Conservation (phyloP, 2,888 invertebrate genomes). For the Ormyrus thymus region DNA sequence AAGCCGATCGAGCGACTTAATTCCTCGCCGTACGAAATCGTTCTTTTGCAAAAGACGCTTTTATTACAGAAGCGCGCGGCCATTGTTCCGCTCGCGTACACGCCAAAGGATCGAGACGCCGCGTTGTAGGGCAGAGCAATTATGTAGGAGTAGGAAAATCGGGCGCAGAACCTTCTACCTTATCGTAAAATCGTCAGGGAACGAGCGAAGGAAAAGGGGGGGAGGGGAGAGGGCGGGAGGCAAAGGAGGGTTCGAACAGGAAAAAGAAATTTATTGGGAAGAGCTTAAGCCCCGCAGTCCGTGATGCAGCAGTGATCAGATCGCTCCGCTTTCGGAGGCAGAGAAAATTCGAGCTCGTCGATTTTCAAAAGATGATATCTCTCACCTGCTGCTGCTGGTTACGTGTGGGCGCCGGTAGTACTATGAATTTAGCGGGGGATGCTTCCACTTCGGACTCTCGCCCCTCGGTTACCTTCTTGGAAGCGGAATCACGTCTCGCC, state of each 20-base stretch:
- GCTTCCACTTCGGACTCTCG: neutral
- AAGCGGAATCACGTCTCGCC: slow-evolving; percentile 50
- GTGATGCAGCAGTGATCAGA: slow-evolving; percentile 37
- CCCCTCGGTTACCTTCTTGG: neutral
- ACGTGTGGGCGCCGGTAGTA: slow-evolving; percentile 8
- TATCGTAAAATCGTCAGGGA: neutral
- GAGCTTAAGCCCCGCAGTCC: slow-evolving; percentile 29
- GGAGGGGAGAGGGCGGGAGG: neutral
- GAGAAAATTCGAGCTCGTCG: slow-evolving; percentile 17
- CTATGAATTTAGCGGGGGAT: no score
- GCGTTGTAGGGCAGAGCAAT: neutral
- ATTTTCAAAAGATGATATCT: slow-evolving; percentile 30
- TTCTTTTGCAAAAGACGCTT: no score
- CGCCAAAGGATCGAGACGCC: neutral
- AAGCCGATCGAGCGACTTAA: no score
- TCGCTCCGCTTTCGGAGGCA: slow-evolving; percentile 37
- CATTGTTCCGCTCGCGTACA: no score
- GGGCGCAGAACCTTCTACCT: neutral
- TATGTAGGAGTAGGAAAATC: neutral
- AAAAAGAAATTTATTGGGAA: slow-evolving; percentile 36
- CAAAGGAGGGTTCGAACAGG: neutral
- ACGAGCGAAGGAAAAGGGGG: slow-evolving; percentile 13
- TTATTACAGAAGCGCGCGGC: no score
- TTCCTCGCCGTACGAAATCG: no score
- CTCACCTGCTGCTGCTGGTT: slow-evolving; percentile 36